These are phyloP conservation scores for Drosophila bocki DNA, from an alignment of 1,140 invertebrate species.

Conservation along the genomic window DNA sequence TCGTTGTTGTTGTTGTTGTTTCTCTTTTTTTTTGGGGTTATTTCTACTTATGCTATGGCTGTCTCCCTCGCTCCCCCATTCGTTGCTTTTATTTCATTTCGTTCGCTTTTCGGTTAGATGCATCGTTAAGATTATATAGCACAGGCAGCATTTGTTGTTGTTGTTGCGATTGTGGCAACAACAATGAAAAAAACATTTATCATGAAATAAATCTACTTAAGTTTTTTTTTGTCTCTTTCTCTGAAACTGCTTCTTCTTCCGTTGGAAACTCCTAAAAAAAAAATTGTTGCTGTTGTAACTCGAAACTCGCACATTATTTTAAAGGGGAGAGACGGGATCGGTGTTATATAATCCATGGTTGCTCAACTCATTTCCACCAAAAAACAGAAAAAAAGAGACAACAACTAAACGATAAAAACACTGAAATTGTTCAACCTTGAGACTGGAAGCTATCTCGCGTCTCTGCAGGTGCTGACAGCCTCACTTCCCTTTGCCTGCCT, in stretches of 20 bases:
- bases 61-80: slow-evolving; percentile 11
- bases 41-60: slow-evolving; percentile 39
- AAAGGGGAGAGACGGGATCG: slow-evolving; percentile 25
- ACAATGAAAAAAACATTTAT: slow-evolving; percentile 76
- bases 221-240: slow-evolving; percentile 39
- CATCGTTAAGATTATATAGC: slow-evolving; percentile 77
- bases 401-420: slow-evolving; percentile 18
- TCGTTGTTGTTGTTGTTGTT: slow-evolving; percentile 27
- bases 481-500: slow-evolving; percentile 13
- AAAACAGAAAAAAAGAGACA: slow-evolving; percentile 1
- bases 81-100: slow-evolving; percentile 77
- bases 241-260: slow-evolving; percentile 21
- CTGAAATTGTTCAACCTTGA: slow-evolving; percentile 48
- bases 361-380: slow-evolving; percentile 39
- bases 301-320: slow-evolving; percentile 59
- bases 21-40: slow-evolving; percentile 41
- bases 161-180: slow-evolving; percentile 64
- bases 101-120: slow-evolving; percentile 75
- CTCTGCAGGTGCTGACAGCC: slow-evolving; percentile 44
- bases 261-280: slow-evolving; percentile 30
- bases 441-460: slow-evolving; percentile 1
- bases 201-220: slow-evolving; percentile 81
- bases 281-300: slow-evolving; percentile 55
- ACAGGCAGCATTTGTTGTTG: slow-evolving; percentile 61
- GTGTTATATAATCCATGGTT: slow-evolving; percentile 55